Evolutionary conservation across 2,113 vertebrate species (phyloP).

Genomic region (Hippocampus zosterae): DNA sequence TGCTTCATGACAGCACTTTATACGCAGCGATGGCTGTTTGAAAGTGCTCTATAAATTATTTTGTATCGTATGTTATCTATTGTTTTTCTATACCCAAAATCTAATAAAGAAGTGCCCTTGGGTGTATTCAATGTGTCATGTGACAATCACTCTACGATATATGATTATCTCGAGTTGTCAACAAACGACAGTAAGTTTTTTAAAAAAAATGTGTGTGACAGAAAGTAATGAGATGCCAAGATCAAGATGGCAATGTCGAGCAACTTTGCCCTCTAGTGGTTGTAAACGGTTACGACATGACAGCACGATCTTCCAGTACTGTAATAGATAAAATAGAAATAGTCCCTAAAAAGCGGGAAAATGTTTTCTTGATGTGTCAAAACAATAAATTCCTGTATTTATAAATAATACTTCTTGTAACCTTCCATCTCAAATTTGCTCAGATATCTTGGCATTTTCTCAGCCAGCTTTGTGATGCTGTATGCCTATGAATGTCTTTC

Average conservation of each 20-base stretch:
- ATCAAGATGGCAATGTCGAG: not conserved
- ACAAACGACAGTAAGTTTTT: not conserved
- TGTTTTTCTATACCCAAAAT: not conserved
- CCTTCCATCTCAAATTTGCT: no score
- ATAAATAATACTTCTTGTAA: no score
- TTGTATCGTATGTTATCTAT: not conserved
- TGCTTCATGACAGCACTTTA: no score
- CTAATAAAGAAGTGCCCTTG: not conserved
- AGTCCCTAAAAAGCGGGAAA: no score
- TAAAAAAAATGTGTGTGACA: not conserved
- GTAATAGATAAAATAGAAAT: not conserved
- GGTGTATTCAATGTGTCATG: not conserved
- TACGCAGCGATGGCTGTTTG: no score
- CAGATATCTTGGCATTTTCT: no score
- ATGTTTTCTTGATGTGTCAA: no score
- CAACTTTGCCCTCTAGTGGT: not conserved
- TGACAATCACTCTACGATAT: not conserved
- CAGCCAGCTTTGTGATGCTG: no score
- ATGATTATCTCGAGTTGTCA: not conserved
- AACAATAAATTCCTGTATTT: no score
- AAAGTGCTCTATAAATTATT: not conserved
- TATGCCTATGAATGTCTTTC: no score
- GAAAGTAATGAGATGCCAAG: not conserved
- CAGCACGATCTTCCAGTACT: not conserved
- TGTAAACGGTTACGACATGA: not conserved